Conservation (phyloP, 2,113 vertebrate genomes). For the Pituophis catenifer region DNA sequence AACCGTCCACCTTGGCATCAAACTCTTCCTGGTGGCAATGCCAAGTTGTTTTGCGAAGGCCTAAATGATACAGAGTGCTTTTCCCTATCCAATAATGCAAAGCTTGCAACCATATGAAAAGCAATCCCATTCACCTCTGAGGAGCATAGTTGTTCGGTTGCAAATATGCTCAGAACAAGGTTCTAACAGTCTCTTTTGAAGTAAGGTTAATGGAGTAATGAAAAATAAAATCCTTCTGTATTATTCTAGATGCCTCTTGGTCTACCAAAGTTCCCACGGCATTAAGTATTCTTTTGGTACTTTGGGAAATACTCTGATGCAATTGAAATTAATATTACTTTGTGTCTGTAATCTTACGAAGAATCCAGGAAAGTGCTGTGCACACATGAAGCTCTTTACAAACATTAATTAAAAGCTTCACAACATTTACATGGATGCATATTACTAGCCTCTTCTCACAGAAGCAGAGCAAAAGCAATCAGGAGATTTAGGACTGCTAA, state of each 20-base stretch:
- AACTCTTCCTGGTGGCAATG: background rate
- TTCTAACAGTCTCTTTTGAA: background rate
- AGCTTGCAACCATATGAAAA: background rate
- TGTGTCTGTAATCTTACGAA: background rate
- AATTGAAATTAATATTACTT: conserved; percentile 13
- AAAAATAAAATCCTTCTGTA: background rate
- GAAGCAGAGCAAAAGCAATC: background rate
- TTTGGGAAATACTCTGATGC: conserved; percentile 11
- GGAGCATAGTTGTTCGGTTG: no score
- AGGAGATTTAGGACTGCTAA: conserved; percentile 6
- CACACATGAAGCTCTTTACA: conserved; percentile 10
- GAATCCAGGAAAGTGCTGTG: conserved; percentile 9
- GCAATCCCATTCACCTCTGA: background rate
- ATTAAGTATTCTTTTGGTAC: background rate
- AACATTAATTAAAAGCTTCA: conserved; percentile 32
- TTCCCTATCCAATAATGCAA: background rate
- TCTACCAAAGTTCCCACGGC: background rate
- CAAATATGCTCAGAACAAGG: background rate
- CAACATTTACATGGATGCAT: conserved; percentile 11
- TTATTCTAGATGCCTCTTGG: background rate
- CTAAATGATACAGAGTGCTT: background rate
- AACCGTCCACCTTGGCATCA: background rate
- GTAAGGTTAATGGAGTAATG: background rate
- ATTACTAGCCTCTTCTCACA: conserved; percentile 3
- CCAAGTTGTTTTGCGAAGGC: background rate